A percentile compares a stretch with the other conserved stretches of the same genome.
These are phyloP conservation scores for Meloidogyne floridensis DNA, from an alignment of 1,140 invertebrate genomes.

Conservation along the genomic window DNA sequence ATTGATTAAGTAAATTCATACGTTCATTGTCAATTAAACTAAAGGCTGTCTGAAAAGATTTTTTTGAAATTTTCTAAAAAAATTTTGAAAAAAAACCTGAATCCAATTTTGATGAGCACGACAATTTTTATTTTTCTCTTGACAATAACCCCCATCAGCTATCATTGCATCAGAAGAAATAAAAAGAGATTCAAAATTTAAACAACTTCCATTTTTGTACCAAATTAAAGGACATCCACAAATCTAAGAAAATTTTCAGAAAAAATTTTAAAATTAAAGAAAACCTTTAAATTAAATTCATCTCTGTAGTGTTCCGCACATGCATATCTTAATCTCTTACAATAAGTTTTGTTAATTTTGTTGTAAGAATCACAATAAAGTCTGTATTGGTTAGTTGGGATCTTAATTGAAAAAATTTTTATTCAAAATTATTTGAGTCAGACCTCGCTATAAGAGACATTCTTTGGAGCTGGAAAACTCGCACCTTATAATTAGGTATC, in stretches of 20 bases:
- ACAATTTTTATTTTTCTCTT: constrained; percentile 24
- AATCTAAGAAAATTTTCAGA: constrained; percentile 8
- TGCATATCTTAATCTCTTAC: constrained; percentile 87
- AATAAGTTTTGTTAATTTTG: constrained; percentile 82
- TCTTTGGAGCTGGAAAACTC: no score
- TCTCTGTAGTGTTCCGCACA: constrained; percentile 93
- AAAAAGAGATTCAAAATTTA: constrained; percentile 21
- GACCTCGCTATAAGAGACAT: no score
- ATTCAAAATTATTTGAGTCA: neutral
- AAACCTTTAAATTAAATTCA: constrained; percentile 72
- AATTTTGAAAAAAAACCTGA: constrained; percentile 4
- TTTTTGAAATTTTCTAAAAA: neutral
- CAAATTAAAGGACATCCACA: constrained; percentile 26
- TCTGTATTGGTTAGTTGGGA: constrained; percentile 51
- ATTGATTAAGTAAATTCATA: constrained; percentile 38
- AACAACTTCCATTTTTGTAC: constrained; percentile 20
- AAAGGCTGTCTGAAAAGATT: constrained; percentile 28
- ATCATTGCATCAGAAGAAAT: constrained; percentile 8
- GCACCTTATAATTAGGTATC: no score
- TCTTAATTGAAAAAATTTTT: constrained; percentile 35
- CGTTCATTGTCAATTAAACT: constrained; percentile 42
- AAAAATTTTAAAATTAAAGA: neutral
- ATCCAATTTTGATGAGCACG: constrained; percentile 26
- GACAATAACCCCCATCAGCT: constrained; percentile 10
- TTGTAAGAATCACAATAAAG: constrained; percentile 99